Conservation (phyloP, 1,140 invertebrate genomes). For the Drosophila carrolli region DNA sequence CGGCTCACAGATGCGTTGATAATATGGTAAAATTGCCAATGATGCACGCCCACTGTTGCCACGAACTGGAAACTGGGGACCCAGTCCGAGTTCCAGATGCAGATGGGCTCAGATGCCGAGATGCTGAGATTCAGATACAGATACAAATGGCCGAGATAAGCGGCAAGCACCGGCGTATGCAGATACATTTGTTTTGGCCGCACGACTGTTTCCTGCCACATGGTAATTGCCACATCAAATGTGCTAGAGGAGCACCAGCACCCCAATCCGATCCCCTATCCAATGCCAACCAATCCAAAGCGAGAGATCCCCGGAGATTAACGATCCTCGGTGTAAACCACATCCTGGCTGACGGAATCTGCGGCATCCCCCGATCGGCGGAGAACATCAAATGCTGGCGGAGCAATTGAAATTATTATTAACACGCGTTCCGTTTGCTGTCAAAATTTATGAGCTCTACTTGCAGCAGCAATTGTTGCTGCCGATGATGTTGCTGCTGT, state of each 20-base stretch:
- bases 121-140: conserved; percentile 24
- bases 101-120: conserved; percentile 12
- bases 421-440: conserved; percentile 71
- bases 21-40: conserved; percentile 82
- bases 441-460: conserved; percentile 76
- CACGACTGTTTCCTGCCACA: conserved; percentile 67
- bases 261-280: neutral
- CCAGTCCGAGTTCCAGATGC: conserved; percentile 4
- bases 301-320: conserved; percentile 44
- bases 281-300: conserved; percentile 3
- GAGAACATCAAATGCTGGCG: conserved; percentile 53
- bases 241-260: conserved; percentile 12
- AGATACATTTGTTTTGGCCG: conserved; percentile 63
- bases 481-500: conserved; percentile 36
- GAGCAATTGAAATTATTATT: conserved; percentile 62
- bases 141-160: conserved; percentile 45
- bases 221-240: conserved; percentile 76
- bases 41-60: conserved; percentile 79
- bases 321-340: conserved; percentile 62
- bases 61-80: conserved; percentile 3
- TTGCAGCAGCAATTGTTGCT: conserved; percentile 59
- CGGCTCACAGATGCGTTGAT: conserved; percentile 82
- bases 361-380: conserved; percentile 14
- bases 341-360: conserved; percentile 59
- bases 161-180: conserved; percentile 12